A percentile compares a stretch with the other conserved stretches of the same genome.
phyloP scores from a whole-genome alignment of 2,797 vertebrate genomes.

The Tapera naevia region DNA sequence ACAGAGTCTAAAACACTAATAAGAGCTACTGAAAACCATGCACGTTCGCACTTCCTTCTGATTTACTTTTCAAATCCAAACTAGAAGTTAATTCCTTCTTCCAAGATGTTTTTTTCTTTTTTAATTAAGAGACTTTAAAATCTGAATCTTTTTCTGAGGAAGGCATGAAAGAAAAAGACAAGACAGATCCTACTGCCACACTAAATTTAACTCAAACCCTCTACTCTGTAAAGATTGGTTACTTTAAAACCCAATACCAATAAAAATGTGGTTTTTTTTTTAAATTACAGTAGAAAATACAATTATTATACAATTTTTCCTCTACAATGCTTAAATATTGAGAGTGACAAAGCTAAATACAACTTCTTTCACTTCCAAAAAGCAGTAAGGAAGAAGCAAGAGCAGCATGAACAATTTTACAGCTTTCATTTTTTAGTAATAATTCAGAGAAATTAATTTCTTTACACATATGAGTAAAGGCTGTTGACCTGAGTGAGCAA shows the following conservation, averaged over 20 bases:
- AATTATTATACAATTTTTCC: not conserved
- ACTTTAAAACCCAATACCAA: not conserved
- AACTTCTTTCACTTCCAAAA: not conserved
- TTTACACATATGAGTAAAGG: not conserved
- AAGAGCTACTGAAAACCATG: not conserved
- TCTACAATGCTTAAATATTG: not conserved
- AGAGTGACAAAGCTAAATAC: not conserved
- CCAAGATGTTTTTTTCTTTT: not conserved
- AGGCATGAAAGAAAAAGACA: not conserved
- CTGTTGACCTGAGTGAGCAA: not conserved
- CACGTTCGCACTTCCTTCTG: not conserved
- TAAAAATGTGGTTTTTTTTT: too few relatives aligned
- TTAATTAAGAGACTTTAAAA: not conserved
- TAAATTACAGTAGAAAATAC: not conserved
- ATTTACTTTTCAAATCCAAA: not conserved
- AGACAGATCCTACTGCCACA: not conserved
- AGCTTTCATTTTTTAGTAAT: not conserved
- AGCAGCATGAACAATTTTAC: not conserved
- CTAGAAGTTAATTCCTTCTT: not conserved
- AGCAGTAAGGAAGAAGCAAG: not conserved
- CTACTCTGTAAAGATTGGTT: not conserved
- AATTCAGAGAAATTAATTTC: not conserved
- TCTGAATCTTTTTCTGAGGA: not conserved
- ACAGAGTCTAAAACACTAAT: not conserved
- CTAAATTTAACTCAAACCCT: not conserved